Evolutionary conservation across 2,113 vertebrate species (phyloP).

Genomic region (Crotalus helleri): DNA sequence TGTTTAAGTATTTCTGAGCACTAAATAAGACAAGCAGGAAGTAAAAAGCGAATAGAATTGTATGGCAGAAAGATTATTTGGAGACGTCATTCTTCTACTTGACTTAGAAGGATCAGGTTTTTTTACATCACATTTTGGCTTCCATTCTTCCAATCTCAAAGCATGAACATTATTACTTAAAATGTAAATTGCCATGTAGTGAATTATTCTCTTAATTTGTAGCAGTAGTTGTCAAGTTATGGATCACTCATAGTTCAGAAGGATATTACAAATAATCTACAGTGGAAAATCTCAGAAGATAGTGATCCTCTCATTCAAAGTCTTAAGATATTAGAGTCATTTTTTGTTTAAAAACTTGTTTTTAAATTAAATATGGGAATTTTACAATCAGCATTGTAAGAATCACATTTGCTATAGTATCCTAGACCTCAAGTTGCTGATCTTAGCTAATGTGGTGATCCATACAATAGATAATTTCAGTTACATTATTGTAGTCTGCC

Average conservation of each 20-base stretch:
- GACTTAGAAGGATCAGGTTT: not conserved
- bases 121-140: not conserved
- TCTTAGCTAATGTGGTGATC: not conserved
- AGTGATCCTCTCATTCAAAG: not conserved
- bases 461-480: not conserved
- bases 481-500: not conserved
- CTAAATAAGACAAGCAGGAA: not conserved
- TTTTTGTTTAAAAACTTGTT: not conserved
- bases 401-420: not conserved
- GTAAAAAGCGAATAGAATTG: not conserved
- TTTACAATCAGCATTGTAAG: not conserved
- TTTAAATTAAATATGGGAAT: not conserved
- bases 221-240: not conserved
- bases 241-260: not conserved
- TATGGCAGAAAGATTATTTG: not conserved
- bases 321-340: not conserved
- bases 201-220: not conserved
- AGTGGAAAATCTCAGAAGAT: not conserved
- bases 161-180: not conserved
- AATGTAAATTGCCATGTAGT: not conserved
- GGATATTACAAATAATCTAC: not conserved
- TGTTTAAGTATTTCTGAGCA: not conserved
- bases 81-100: conserved; percentile 11
- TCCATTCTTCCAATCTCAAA: not conserved
- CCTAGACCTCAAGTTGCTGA: not conserved